phyloP scores from a whole-genome alignment of 2,113 vertebrate species.

The Nyctereutes procyonoides region DNA sequence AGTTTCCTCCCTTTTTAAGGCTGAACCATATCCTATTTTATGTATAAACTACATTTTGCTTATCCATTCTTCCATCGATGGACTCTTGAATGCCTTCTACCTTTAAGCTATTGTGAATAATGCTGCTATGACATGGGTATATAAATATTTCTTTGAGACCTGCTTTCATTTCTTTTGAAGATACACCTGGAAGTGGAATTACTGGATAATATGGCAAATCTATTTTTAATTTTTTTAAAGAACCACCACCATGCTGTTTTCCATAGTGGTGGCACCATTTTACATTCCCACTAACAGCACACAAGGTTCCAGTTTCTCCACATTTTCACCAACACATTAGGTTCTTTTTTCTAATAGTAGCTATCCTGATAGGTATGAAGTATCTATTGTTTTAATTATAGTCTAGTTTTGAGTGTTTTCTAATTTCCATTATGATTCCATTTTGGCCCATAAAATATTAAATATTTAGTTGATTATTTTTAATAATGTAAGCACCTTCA shows the following conservation, averaged over 20 bases:
- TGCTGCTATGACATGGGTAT: neutral
- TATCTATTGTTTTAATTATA: neutral
- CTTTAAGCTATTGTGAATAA: neutral
- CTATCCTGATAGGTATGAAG: neutral
- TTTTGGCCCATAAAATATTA: neutral
- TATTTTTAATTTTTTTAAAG: neutral
- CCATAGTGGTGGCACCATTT: neutral
- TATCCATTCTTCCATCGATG: neutral
- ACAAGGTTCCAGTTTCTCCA: neutral
- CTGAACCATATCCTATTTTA: neutral
- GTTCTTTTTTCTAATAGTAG: neutral
- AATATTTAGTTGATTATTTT: neutral
- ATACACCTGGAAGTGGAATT: neutral
- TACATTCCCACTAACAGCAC: neutral
- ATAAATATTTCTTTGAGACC: neutral
- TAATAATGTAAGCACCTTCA: neutral
- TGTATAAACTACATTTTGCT: neutral
- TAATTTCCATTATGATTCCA: neutral
- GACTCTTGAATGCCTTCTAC: neutral
- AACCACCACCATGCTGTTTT: neutral
- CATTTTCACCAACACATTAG: neutral
- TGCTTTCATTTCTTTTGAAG: neutral
- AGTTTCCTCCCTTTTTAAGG: neutral
- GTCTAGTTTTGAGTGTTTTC: neutral
- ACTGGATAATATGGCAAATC: neutral